A percentile compares a stretch with the other conserved stretches of the same genome.
Conservation (phyloP, 2,888 invertebrate genomes). For the Polia nebulosa region DNA sequence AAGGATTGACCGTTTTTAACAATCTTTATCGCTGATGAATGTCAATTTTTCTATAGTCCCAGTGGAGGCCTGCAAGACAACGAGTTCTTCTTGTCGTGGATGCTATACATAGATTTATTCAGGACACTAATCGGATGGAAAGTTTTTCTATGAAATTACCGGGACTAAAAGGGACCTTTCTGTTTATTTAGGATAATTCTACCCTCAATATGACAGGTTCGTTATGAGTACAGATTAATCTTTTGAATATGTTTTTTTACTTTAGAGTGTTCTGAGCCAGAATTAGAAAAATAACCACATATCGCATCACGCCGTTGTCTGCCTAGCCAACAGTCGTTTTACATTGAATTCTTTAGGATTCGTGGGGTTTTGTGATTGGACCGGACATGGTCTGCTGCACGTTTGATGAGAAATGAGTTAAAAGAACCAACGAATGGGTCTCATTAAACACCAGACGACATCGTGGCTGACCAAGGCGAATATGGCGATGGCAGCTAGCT, state of each 20-base stretch:
- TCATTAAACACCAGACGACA: too few relatives aligned
- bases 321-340: too few relatives aligned
- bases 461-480: too few relatives aligned
- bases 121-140: not conserved
- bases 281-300: not conserved
- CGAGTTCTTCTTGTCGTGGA: too few relatives aligned
- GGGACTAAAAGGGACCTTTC: not conserved
- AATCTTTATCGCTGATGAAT: not conserved
- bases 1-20: not conserved
- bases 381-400: too few relatives aligned
- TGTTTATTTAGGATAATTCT: slow-evolving; percentile 4
- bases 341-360: not conserved
- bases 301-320: not conserved
- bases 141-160: not conserved
- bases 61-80: too few relatives aligned
- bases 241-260: not conserved
- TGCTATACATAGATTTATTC: not conserved
- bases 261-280: not conserved
- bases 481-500: too few relatives aligned
- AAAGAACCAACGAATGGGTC: too few relatives aligned
- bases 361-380: too few relatives aligned
- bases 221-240: not conserved
- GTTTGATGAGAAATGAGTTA: too few relatives aligned
- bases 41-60: too few relatives aligned
- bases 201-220: not conserved